Percentiles rank a stretch among this genome's conserved stretches.
Conservation (phyloP, 2,797 vertebrate species). For the Melanotaenia pygmaea region DNA sequence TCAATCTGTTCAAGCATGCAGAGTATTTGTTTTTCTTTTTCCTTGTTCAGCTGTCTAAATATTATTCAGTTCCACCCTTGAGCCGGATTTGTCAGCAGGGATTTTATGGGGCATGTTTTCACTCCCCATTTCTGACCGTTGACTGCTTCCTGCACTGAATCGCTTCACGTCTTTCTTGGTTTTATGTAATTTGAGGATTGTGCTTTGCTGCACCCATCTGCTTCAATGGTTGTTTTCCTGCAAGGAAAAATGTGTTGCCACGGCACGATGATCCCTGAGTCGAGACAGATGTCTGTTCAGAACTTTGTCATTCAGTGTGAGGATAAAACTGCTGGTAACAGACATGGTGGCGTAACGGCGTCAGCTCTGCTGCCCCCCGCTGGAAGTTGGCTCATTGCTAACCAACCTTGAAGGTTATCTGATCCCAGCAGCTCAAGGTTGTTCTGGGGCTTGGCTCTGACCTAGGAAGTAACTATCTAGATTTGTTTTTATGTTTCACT, state of each 20-base stretch:
- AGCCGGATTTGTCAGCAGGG: constrained; percentile 79
- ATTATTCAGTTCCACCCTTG: constrained; percentile 73
- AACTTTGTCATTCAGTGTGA: neutral
- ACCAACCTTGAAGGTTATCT: constrained; percentile 54
- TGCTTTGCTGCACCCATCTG: constrained; percentile 44
- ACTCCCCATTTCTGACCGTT: constrained; percentile 45
- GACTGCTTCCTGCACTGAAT: constrained; percentile 50
- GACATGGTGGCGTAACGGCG: constrained; percentile 2
- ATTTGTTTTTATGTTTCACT: neutral
- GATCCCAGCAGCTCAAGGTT: constrained; percentile 61
- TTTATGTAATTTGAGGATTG: constrained; percentile 50
- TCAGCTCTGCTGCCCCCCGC: constrained; percentile 12
- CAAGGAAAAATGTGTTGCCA: constrained; percentile 27
- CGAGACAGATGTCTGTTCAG: constrained; percentile 44
- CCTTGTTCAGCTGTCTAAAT: constrained; percentile 76
- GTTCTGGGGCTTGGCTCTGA: constrained; percentile 28
- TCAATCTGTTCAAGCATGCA: constrained; percentile 74
- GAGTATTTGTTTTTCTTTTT: constrained; percentile 75
- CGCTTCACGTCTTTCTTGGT: constrained; percentile 20
- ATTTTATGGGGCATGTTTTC: constrained; percentile 71
- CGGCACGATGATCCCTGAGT: constrained; percentile 31
- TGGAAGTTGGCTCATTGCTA: constrained; percentile 23
- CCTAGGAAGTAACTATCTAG: constrained; percentile 24
- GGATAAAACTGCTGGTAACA: constrained; percentile 28
- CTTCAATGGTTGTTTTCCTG: constrained; percentile 40